These are phyloP conservation scores for Cotesia typhae DNA, from an alignment of 1,140 invertebrate genomes.

Conservation along the genomic window DNA sequence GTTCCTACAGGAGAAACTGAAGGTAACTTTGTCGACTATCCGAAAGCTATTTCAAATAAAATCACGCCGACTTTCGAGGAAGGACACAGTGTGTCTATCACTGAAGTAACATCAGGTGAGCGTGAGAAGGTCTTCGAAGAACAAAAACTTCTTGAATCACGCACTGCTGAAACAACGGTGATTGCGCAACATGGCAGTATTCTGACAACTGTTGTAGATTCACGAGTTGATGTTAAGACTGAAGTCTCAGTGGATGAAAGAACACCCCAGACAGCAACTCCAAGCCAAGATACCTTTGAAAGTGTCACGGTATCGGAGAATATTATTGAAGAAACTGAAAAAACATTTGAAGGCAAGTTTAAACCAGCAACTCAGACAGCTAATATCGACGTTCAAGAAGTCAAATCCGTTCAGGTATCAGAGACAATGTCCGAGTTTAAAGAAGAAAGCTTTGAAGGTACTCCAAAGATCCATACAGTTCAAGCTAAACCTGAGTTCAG, in stretches of 20 bases:
- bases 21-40: constrained; percentile 42
- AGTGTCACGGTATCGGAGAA: constrained; percentile 59
- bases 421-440: constrained; percentile 62
- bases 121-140: constrained; percentile 42
- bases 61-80: constrained; percentile 45
- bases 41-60: constrained; percentile 37
- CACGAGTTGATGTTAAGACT: constrained; percentile 54
- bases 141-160: constrained; percentile 45
- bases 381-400: constrained; percentile 54
- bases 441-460: constrained; percentile 49
- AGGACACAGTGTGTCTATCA: constrained; percentile 54
- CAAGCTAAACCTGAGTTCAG: constrained; percentile 51
- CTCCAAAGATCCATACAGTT: constrained; percentile 39
- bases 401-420: constrained; percentile 59
- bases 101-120: constrained; percentile 53
- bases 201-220: constrained; percentile 54
- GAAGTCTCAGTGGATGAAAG: constrained; percentile 36
- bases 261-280: constrained; percentile 45
- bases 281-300: constrained; percentile 57
- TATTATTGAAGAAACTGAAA: constrained; percentile 57
- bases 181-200: constrained; percentile 52
- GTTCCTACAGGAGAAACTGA: constrained; percentile 47
- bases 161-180: constrained; percentile 51
- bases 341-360: constrained; percentile 49
- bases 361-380: constrained; percentile 55